phyloP scores from a whole-genome alignment of 2,113 vertebrate genomes.

The Mola mola region DNA sequence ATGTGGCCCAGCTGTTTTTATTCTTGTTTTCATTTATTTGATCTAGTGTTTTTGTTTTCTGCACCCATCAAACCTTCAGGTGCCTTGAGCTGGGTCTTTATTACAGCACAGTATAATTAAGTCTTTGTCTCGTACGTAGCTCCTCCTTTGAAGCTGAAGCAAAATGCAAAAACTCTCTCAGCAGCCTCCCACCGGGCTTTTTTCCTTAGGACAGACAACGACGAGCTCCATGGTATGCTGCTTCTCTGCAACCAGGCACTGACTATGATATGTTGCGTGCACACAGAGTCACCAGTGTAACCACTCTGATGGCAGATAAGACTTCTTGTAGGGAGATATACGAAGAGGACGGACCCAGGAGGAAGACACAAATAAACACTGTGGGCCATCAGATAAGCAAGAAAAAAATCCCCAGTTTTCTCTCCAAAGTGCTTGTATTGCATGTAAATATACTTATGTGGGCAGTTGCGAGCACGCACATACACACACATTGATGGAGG shows the following conservation, averaged over 20 bases:
- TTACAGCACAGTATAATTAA: conserved; percentile 39
- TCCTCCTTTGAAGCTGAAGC: conserved; percentile 14
- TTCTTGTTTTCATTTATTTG: no score
- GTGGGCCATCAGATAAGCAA: conserved; percentile 43
- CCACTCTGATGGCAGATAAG: conserved; percentile 54
- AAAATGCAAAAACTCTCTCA: neutral
- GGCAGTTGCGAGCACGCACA: conserved; percentile 33
- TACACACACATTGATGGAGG: conserved; percentile 1
- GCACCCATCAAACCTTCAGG: conserved; percentile 54
- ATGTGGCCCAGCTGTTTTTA: conserved; percentile 9
- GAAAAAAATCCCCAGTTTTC: conserved; percentile 15
- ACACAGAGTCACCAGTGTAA: conserved; percentile 25
- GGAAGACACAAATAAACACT: conserved; percentile 45
- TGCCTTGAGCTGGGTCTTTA: conserved; percentile 26
- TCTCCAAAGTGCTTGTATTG: conserved; percentile 9
- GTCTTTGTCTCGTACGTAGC: conserved; percentile 26
- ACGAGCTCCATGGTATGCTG: conserved; percentile 10
- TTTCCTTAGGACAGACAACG: conserved; percentile 24
- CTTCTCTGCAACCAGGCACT: neutral
- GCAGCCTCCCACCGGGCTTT: neutral
- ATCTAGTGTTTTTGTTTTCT: conserved; percentile 47
- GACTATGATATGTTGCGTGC: conserved; percentile 3
- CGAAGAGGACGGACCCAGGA: conserved; percentile 26
- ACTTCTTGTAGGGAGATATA: conserved; percentile 4
- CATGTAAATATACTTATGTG: conserved; percentile 30